A percentile compares a stretch with the other conserved stretches of the same genome.
Conservation (phyloP, 2,797 vertebrate species). For the Mormyrus proboscirostris region DNA sequence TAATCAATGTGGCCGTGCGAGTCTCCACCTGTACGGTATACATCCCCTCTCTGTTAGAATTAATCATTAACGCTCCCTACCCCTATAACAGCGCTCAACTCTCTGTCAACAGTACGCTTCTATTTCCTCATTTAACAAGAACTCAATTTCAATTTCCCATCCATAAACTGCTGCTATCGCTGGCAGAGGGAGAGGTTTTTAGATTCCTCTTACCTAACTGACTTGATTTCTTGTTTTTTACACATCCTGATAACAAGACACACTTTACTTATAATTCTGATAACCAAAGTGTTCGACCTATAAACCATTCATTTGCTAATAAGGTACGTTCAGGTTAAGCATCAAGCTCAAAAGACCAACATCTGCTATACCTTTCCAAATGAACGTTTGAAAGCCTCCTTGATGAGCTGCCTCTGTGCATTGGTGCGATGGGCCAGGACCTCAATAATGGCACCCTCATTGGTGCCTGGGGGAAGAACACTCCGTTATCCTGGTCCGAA, state of each 20-base stretch:
- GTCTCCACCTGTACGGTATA: not conserved
- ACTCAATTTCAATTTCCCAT: not conserved
- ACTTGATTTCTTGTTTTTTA: not conserved
- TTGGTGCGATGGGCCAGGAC: slow-evolving; percentile 65
- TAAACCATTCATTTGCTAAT: not conserved
- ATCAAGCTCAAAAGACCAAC: not conserved
- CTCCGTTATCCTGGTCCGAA: not conserved
- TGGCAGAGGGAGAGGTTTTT: not conserved
- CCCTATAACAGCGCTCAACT: not conserved
- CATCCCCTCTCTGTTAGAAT: slow-evolving; percentile 32
- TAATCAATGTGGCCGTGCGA: slow-evolving; percentile 8
- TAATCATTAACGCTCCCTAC: slow-evolving; percentile 45
- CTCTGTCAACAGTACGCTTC: not conserved
- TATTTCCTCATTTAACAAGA: not conserved
- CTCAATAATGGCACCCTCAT: slow-evolving; percentile 73
- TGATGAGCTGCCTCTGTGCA: slow-evolving; percentile 85
- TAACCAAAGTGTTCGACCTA: not conserved
- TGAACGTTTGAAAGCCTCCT: slow-evolving; percentile 71
- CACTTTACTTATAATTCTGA: not conserved
- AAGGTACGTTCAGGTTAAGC: not conserved
- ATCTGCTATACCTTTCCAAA: slow-evolving; percentile 78
- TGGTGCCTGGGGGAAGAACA: slow-evolving; percentile 66
- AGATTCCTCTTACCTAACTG: not conserved
- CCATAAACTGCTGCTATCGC: not conserved
- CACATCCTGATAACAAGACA: not conserved